Evolutionary conservation across 2,888 invertebrate genomes (phyloP).

Genomic region (Cephus spinipes): DNA sequence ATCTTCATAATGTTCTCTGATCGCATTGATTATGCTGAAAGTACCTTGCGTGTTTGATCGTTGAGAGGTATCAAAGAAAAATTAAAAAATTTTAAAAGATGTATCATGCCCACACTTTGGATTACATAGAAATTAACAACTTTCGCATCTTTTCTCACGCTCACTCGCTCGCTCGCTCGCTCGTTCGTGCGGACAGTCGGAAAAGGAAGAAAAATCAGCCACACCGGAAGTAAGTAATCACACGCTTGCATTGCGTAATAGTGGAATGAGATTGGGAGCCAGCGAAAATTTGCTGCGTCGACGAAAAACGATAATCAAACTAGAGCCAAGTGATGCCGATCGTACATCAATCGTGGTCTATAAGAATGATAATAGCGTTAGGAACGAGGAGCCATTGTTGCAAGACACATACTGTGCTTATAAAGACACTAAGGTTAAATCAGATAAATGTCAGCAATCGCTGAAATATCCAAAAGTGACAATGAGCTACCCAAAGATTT

Average conservation of each 20-base stretch:
- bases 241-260: constrained; percentile 49
- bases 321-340: neutral
- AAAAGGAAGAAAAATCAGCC: constrained; percentile 57
- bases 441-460: constrained; percentile 35
- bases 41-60: neutral
- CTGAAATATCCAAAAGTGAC: constrained; percentile 55
- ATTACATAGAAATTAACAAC: constrained; percentile 30
- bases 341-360: constrained; percentile 6
- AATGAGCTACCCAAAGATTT: constrained; percentile 49
- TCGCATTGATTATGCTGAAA: neutral
- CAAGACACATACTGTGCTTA: neutral
- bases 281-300: constrained; percentile 52
- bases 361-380: neutral
- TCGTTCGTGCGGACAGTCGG: constrained; percentile 45
- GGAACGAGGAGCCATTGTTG: neutral
- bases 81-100: no score
- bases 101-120: neutral
- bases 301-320: constrained; percentile 40
- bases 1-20: neutral
- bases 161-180: constrained; percentile 26
- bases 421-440: neutral
- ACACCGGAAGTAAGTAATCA: constrained; percentile 63
- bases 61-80: neutral
- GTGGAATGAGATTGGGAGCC: constrained; percentile 40
- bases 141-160: constrained; percentile 56